Evolutionary conservation across 2,888 invertebrate genomes (phyloP), one percentile per base, ranked within the genome.

Genomic region (Electrophaes corylata): DNA sequence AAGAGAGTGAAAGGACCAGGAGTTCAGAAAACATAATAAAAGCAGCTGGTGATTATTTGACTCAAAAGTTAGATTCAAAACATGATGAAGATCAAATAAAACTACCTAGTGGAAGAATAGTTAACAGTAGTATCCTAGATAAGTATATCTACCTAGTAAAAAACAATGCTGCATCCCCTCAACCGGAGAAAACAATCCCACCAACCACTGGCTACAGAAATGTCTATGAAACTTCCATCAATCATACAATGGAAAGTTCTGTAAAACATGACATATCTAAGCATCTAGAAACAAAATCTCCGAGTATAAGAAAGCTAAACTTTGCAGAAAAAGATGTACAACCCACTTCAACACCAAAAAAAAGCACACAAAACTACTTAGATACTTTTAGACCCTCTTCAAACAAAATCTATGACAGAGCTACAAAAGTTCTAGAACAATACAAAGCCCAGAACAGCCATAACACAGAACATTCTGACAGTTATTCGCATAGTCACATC

Each of bases 71-170:
- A 14, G 86, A 86, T 12, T 68, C 71, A 0, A 83, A 78, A 60
- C 77, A 70, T 61, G 64, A 66, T 56, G 65, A 52, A 16, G 83
- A 87, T 60, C 65, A 65, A 19, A 71, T 89, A 1, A 81, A 72
- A 61, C 68, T 87, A 4, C 88, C 88, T 0, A 89, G 89, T 65
- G 88, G 88, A 0, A 71, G 86, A 43, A 69, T 79, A 35, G 83
- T 88, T 0, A 69, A 86, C 0, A 83, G 79, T 69, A 76, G 70
- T 66, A 70, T 90, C 20, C 75, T 91, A 45, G 88, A 91, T 66
- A 91, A 89, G 67, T 91, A 91, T 61, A 91, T 91, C 67, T 91
- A 91, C 70, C 82, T 91, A 64, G 88, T 86, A 0, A 86, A 86
- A 73, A 86, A 79, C 59, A 83, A 78, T 62, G 56, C 73, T 16